A percentile compares a stretch with the other conserved stretches of the same genome.
Conservation (phyloP, 2,888 invertebrate species). For the Parasteatoda lunata region DNA sequence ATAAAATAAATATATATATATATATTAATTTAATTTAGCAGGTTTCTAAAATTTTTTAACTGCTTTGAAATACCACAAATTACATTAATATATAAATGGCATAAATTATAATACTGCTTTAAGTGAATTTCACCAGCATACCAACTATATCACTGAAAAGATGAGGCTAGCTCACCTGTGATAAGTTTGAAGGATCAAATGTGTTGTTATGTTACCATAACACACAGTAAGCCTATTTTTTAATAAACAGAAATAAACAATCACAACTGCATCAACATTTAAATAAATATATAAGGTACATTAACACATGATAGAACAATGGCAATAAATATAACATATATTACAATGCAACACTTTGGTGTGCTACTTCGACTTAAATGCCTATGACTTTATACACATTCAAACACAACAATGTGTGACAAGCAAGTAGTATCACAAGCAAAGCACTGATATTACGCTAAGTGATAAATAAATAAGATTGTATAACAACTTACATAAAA, state of each 20-base stretch:
- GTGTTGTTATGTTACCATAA: conserved; percentile 14
- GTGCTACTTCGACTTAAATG: conserved; percentile 28
- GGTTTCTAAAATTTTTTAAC: not conserved
- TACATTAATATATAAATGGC: not conserved
- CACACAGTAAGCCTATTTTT: not conserved
- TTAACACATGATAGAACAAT: conserved; percentile 24
- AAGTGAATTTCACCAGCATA: not conserved
- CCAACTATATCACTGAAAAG: conserved; percentile 50
- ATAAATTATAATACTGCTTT: not conserved
- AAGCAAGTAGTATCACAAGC: conserved; percentile 23
- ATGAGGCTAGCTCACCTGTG: conserved; percentile 62
- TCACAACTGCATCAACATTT: conserved; percentile 6
- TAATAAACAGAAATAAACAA: not conserved
- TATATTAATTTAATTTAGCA: too few species aligned
- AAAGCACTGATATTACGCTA: conserved; percentile 52
- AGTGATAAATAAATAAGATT: conserved; percentile 17
- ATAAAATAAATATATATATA: too few species aligned
- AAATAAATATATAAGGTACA: conserved; percentile 34
- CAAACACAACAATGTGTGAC: conserved; percentile 37
- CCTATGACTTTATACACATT: conserved; percentile 64
- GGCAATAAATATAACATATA: conserved; percentile 46
- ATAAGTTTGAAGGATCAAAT: conserved; percentile 25
- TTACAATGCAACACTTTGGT: conserved; percentile 23
- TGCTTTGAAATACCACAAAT: not conserved
- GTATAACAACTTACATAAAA: conserved; percentile 29